Evolutionary conservation across 2,888 invertebrate genomes (phyloP).

Genomic region (Argyresthia albistria): DNA sequence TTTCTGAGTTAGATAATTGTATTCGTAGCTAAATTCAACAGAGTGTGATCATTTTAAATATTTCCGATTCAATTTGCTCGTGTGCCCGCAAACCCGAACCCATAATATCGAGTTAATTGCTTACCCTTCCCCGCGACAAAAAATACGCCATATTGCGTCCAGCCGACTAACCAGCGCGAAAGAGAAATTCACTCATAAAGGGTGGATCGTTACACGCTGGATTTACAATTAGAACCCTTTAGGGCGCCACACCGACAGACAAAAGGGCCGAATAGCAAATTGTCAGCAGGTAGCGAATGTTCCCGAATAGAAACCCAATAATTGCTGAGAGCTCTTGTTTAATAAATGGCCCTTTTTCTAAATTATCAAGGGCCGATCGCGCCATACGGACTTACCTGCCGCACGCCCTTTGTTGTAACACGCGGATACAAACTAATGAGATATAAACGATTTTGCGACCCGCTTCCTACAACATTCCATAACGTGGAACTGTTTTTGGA

Average conservation of each 20-base stretch:
- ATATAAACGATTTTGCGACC: constrained; percentile 1
- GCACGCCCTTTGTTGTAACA: constrained; percentile 2
- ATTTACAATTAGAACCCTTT: constrained; percentile 72
- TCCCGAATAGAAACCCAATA: constrained; percentile 57
- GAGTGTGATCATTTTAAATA: no score
- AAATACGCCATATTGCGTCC: constrained; percentile 67
- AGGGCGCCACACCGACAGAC: constrained; percentile 71
- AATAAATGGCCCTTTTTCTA: constrained; percentile 70
- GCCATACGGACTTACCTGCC: constrained; percentile 69
- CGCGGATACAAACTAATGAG: constrained; percentile 1
- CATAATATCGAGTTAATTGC: constrained; percentile 49
- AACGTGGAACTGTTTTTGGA: no score
- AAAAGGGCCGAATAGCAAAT: constrained; percentile 68
- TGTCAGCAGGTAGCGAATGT: constrained; percentile 71
- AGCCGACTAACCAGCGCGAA: constrained; percentile 64
- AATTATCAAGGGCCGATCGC: constrained; percentile 64
- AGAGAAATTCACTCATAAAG: constrained; percentile 67
- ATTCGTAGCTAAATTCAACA: no score
- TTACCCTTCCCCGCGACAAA: constrained; percentile 54
- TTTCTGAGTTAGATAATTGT: no score
- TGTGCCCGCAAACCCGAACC: constrained; percentile 50
- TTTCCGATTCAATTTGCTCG: no score
- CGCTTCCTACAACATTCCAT: no score
- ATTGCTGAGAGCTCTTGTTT: constrained; percentile 65
- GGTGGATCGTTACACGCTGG: constrained; percentile 65